Percentiles rank a stretch among this genome's conserved stretches.
Evolutionary conservation across 1,140 invertebrate species (phyloP).

Genomic region (Agrypnia vestita): DNA sequence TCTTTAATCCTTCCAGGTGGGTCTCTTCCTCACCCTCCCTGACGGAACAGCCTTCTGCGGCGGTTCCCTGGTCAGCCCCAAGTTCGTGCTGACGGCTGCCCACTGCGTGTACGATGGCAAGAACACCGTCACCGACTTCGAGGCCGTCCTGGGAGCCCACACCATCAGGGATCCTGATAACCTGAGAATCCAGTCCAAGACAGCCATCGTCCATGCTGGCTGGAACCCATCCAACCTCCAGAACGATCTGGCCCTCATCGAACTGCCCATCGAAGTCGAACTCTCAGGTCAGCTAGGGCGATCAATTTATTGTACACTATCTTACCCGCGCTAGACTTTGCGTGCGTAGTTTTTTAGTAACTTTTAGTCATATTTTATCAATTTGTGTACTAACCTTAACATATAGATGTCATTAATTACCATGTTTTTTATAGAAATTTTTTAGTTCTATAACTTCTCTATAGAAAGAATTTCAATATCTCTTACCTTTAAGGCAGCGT

Average conservation of each 20-base stretch:
- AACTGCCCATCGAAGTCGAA: conserved; percentile 68
- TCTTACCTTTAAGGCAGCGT: no score
- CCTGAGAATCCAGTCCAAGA: conserved; percentile 63
- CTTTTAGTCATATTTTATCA: no score
- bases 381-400: no score
- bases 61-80: conserved; percentile 73
- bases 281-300: conserved; percentile 67
- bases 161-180: conserved; percentile 69
- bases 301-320: no score
- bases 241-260: conserved; percentile 76
- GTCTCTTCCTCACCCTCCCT: conserved; percentile 50
- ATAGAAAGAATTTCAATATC: no score
- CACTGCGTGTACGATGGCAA: conserved; percentile 70
- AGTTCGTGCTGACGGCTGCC: conserved; percentile 75
- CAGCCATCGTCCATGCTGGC: conserved; percentile 70
- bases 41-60: conserved; percentile 74
- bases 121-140: conserved; percentile 49
- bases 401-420: no score
- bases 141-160: conserved; percentile 71
- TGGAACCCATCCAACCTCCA: conserved; percentile 67
- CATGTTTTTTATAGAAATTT: no score
- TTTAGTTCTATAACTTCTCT: no score
- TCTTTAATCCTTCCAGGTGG: conserved; percentile 37
- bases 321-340: no score
- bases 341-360: no score